Base-by-base conservation (phyloP, 2,113 vertebrate genomes). In the Parotia lawesii region DNA sequence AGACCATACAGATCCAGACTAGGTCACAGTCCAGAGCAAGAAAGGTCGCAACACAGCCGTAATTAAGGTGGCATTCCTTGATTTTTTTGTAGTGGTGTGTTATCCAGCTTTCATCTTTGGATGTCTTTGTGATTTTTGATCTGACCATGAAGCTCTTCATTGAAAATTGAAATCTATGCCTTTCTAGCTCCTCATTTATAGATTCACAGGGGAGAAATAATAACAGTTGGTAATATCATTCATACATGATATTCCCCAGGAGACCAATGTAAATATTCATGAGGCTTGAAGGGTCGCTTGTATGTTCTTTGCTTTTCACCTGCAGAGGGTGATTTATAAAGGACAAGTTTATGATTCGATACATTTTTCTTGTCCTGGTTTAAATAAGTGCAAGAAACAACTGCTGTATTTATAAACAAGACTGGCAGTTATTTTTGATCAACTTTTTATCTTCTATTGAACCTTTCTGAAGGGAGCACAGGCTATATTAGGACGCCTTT, bases 231-330 rank as follows among this genome's bases (percentile, higher is more conserved):
- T 50, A 8, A 28, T 38, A 44, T 71, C 56, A 90, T 83, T 92
- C 76, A 66, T 87, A 64, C 74, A 53, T 76, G 48, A 58, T 85
- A 65, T 74, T 93, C n/a, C 40, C 27, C 80, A n/a, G 61, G 56
- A 89, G 73, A 65, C 37, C 4, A 24, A 56, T 80, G 24, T 93
- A 93, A 91, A 89, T 80, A 48, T 95, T 94, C 80, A 72, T 65
- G 58, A 94, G n/a, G 50, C 51, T 96, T 93, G 71, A 93, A 89
- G 54, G 22, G 56, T 80, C 67, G 64, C 67, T 73, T 92, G 25
- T 48, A 69, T 60, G 61, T 92, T 94, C 60, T 45, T 71, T 75
- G n/a, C 18, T 81, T 92, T 82, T 84, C 38, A 78, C n/a, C 60
- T 71, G 47, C 13, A 75, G 37, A 73, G 13, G 12, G 5, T 91